Evolutionary conservation across 2,797 vertebrate species (phyloP).

Genomic region (Clarias platycephalus): DNA sequence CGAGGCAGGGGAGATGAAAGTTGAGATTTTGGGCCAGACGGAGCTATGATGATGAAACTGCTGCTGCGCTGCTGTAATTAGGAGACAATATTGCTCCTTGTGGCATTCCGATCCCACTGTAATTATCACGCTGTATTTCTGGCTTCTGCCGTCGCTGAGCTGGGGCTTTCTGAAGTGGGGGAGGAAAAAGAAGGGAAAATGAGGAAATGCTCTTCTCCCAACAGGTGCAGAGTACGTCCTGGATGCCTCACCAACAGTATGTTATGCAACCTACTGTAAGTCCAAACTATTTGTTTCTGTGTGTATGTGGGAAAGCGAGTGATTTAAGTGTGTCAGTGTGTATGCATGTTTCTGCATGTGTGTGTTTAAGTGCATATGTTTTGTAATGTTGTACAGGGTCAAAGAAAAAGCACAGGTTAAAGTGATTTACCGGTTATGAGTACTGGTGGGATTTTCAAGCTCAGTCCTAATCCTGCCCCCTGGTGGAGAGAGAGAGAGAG

Average conservation of each 20-base stretch:
- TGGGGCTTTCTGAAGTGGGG: conserved; percentile 38
- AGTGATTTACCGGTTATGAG: conserved; percentile 26
- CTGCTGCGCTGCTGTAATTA: conserved; percentile 70
- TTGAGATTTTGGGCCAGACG: conserved; percentile 67
- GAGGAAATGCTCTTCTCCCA: conserved; percentile 59
- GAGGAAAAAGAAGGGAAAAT: conserved; percentile 46
- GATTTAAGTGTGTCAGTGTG: conserved; percentile 13
- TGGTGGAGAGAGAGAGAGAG: conserved; percentile 32
- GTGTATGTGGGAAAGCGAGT: conserved; percentile 5
- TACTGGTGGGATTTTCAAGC: background rate
- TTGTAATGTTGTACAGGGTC: background rate
- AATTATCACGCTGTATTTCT: conserved; percentile 72
- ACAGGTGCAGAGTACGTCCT: conserved; percentile 98
- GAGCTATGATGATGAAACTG: conserved; percentile 78
- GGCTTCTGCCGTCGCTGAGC: conserved; percentile 62
- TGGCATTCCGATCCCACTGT: conserved; percentile 72
- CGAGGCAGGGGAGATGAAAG: conserved; percentile 68
- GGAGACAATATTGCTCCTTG: conserved; percentile 71
- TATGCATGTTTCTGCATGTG: conserved; percentile 1
- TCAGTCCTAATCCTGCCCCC: conserved; percentile 25
- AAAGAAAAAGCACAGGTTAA: conserved; percentile 17
- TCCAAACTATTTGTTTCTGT: conserved; percentile 59
- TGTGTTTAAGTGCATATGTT: conserved; percentile 10
- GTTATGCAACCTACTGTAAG: conserved; percentile 99
- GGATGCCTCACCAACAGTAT: conserved; percentile 99